Conservation (phyloP, 2,888 invertebrate species). For the Rhagonycha fulva region DNA sequence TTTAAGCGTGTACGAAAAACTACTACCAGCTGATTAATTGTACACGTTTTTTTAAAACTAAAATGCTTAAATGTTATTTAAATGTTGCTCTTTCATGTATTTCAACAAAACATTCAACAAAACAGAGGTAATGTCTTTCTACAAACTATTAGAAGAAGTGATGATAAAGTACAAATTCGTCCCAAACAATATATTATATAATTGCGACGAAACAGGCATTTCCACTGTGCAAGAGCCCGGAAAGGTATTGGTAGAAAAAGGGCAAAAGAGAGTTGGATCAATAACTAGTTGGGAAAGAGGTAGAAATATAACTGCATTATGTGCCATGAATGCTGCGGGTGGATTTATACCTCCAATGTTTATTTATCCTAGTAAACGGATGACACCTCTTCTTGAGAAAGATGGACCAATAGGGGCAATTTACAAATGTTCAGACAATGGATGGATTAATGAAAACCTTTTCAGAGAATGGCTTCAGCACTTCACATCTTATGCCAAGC, state of each 20-base stretch:
- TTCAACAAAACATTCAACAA: too few relatives aligned
- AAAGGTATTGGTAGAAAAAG: not conserved
- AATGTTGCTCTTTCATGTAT: too few relatives aligned
- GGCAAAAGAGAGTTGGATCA: slow-evolving; percentile 3
- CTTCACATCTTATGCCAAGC: slow-evolving; percentile 2
- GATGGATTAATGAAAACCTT: not conserved
- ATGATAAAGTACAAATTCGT: not conserved
- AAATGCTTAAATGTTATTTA: too few relatives aligned
- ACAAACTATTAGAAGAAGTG: not conserved
- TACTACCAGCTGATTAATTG: too few relatives aligned
- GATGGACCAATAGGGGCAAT: slow-evolving; percentile 20
- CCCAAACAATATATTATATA: not conserved
- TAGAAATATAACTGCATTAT: slow-evolving; percentile 2
- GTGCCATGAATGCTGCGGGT: not conserved
- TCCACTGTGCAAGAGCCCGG: not conserved
- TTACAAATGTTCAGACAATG: slow-evolving; percentile 23
- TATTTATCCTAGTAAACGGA: slow-evolving; percentile 5
- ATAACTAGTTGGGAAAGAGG: slow-evolving; percentile 6
- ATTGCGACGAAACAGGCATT: not conserved
- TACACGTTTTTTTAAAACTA: too few relatives aligned
- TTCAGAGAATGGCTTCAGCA: slow-evolving; percentile 5
- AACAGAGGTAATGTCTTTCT: not conserved
- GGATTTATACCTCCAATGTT: not conserved
- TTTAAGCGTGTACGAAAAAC: too few relatives aligned
- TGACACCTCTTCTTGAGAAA: slow-evolving; percentile 7